phyloP scores from a whole-genome alignment of 2,113 vertebrate genomes.

The Corythaixoides concolor region DNA sequence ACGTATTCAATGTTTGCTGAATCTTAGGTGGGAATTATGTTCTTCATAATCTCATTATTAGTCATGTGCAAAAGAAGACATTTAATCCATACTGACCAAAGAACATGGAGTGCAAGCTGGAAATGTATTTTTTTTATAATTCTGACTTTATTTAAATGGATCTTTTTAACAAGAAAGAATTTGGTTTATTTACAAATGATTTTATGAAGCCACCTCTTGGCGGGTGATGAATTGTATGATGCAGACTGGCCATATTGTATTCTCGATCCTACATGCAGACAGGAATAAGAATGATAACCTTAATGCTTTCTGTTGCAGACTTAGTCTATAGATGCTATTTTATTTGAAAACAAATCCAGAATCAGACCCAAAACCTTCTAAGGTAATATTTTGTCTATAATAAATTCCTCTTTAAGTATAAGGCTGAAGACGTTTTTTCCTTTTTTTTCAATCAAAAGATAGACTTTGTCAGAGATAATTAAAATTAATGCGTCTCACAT shows the following conservation, averaged over 20 bases:
- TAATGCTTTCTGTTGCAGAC: background rate
- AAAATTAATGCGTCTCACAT: background rate
- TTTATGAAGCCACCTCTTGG: background rate
- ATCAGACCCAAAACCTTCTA: background rate
- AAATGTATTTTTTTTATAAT: background rate
- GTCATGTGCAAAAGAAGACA: accelerated
- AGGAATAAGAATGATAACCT: background rate
- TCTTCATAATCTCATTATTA: background rate
- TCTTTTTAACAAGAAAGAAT: background rate
- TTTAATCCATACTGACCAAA: background rate
- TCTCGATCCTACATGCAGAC: background rate
- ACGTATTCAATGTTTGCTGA: background rate
- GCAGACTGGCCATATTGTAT: background rate
- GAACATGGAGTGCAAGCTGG: background rate
- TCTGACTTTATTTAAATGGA: background rate
- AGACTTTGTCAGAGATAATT: background rate
- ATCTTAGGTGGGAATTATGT: background rate
- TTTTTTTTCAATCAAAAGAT: background rate
- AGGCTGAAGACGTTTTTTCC: background rate
- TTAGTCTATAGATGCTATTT: background rate
- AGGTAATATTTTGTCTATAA: background rate
- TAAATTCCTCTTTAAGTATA: background rate
- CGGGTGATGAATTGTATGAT: background rate
- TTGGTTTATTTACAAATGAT: background rate
- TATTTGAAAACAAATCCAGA: background rate